Evolutionary conservation across 1,140 invertebrate species (phyloP).

Genomic region (honey bee (Apis mellifera)): DNA sequence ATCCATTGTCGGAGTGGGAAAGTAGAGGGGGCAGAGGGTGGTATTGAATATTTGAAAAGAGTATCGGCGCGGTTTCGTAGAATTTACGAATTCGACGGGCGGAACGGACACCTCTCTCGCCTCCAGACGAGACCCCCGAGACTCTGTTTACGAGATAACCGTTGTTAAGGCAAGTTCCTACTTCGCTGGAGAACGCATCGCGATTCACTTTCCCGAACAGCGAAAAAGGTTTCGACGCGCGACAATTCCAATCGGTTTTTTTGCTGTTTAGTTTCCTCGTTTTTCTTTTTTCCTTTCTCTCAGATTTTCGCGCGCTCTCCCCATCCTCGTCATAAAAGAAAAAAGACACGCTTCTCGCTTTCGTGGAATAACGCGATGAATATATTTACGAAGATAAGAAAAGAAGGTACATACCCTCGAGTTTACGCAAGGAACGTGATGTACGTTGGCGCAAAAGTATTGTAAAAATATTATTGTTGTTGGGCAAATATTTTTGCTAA

Average conservation of each 20-base stretch:
- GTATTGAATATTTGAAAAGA: not conserved
- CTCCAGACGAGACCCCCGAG: constrained; percentile 37
- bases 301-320: constrained; percentile 1
- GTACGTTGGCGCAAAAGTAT: not conserved
- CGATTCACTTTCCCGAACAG: constrained; percentile 35
- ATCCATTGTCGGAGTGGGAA: not conserved
- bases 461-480: too few relatives aligned
- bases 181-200: not conserved
- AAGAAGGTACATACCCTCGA: too few relatives aligned
- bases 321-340: not conserved
- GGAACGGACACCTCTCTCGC: constrained; percentile 21
- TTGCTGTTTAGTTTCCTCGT: constrained; percentile 35
- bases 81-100: not conserved
- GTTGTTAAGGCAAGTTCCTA: constrained; percentile 46
- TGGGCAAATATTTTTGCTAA: not conserved
- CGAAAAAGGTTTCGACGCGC: not conserved
- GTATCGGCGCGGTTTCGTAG: constrained; percentile 4
- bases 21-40: not conserved
- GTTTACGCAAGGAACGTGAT: constrained; percentile 15
- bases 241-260: constrained; percentile 46
- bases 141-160: constrained; percentile 58
- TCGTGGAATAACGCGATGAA: not conserved
- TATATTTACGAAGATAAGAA: too few relatives aligned
- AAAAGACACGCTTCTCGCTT: not conserved
- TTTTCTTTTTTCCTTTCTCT: constrained; percentile 1